Conservation (phyloP, 2,797 vertebrate genomes). For the Phrynocephalus guinanensis region DNA sequence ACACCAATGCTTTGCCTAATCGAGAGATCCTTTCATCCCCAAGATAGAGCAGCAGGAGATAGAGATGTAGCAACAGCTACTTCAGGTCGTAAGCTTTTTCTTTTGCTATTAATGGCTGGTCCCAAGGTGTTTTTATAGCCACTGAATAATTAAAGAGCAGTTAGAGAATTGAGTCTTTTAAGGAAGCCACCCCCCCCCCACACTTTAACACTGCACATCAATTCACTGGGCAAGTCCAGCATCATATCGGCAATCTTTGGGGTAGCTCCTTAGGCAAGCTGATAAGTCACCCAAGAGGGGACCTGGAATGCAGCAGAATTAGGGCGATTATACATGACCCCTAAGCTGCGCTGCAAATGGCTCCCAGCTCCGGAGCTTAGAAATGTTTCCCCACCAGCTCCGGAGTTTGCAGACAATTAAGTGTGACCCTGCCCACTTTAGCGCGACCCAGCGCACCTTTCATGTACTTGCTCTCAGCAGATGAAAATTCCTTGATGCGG, state of each 20-base stretch:
- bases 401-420: too few relatives aligned
- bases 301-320: background rate
- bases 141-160: slow-evolving; percentile 67
- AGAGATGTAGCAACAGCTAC: slow-evolving; percentile 62
- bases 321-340: too few relatives aligned
- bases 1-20: slow-evolving; percentile 71
- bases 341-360: too few relatives aligned
- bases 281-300: background rate
- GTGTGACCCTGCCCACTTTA: too few relatives aligned
- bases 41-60: slow-evolving; percentile 68
- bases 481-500: too few relatives aligned
- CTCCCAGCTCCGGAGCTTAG: too few relatives aligned
- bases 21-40: slow-evolving; percentile 74
- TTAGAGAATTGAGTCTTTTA: slow-evolving; percentile 31
- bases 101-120: slow-evolving; percentile 46
- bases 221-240: background rate
- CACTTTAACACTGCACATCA: background rate
- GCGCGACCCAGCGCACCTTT: too few relatives aligned
- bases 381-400: too few relatives aligned
- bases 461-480: too few relatives aligned
- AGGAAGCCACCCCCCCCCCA: slow-evolving; percentile 37
- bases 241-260: background rate
- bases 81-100: slow-evolving; percentile 58
- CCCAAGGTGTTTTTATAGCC: slow-evolving; percentile 61
- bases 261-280: background rate